Evolutionary conservation across 2,113 vertebrate species (phyloP).

Genomic region (Cervus canadensis): DNA sequence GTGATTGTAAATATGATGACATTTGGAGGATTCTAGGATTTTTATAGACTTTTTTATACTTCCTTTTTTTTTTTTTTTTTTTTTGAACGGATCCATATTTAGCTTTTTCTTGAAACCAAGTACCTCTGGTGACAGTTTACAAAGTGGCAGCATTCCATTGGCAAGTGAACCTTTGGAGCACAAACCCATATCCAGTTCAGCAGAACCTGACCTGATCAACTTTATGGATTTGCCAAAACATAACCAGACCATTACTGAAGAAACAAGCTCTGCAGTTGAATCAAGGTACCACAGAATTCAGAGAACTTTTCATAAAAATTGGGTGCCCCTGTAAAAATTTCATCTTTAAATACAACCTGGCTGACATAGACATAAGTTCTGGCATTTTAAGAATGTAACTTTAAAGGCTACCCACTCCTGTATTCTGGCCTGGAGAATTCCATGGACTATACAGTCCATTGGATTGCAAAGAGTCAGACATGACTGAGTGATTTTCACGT

Average conservation of each 20-base stretch:
- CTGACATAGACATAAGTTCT: background rate
- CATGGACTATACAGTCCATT: background rate
- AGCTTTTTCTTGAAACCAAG: conserved; percentile 95
- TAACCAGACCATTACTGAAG: conserved; percentile 76
- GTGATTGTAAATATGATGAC: background rate
- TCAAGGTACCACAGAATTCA: conserved; percentile 81
- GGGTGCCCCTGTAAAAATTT: background rate
- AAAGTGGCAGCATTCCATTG: conserved; percentile 83
- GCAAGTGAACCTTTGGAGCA: conserved; percentile 80
- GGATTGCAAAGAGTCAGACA: background rate
- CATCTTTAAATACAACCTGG: background rate
- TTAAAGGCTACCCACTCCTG: background rate
- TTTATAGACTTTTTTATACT: background rate
- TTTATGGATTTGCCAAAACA: conserved; percentile 80
- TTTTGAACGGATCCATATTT: background rate
- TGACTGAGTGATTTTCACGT: background rate
- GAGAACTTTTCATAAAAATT: background rate
- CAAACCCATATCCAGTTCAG: conserved; percentile 77
- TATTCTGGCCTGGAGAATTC: background rate
- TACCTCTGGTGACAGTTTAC: conserved; percentile 93
- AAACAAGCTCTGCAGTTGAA: conserved; percentile 65
- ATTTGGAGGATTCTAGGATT: background rate
- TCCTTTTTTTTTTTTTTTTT: background rate
- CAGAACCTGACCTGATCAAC: conserved; percentile 82
- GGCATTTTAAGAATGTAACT: background rate